phyloP scores from a whole-genome alignment of 1,140 invertebrate genomes.

The Papilio helenus region DNA sequence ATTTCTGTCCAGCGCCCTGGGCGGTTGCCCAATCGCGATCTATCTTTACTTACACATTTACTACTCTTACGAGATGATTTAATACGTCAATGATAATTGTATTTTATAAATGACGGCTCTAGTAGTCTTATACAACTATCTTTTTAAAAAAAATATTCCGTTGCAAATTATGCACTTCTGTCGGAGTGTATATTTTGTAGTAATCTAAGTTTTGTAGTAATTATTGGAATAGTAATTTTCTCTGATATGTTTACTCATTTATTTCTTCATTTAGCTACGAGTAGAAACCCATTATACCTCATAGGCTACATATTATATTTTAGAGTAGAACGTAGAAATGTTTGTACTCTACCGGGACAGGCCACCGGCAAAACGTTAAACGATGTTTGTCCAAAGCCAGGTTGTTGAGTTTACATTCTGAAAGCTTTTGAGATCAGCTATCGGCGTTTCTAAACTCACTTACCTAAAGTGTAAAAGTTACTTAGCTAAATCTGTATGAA shows the following conservation, averaged over 20 bases:
- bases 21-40: too few species aligned
- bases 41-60: too few species aligned
- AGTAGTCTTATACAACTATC: too few species aligned
- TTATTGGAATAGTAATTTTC: neutral
- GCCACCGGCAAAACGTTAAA: slow-evolving; percentile 6
- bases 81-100: neutral
- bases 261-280: neutral
- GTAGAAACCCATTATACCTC: neutral
- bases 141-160: too few species aligned
- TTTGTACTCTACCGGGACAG: neutral
- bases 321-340: neutral
- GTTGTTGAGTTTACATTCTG: slow-evolving; percentile 16
- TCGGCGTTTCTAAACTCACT: neutral
- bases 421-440: slow-evolving; percentile 19
- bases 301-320: neutral
- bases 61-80: too few species aligned
- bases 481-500: neutral
- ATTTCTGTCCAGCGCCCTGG: too few species aligned
- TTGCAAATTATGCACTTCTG: too few species aligned
- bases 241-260: neutral
- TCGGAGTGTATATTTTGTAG: too few species aligned
- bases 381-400: neutral
- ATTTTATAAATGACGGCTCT: neutral
- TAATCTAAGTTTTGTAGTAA: too few species aligned
- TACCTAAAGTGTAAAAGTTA: slow-evolving; percentile 6